phyloP scores from a whole-genome alignment of 2,797 vertebrate species.

The Manis crassicaudata region DNA sequence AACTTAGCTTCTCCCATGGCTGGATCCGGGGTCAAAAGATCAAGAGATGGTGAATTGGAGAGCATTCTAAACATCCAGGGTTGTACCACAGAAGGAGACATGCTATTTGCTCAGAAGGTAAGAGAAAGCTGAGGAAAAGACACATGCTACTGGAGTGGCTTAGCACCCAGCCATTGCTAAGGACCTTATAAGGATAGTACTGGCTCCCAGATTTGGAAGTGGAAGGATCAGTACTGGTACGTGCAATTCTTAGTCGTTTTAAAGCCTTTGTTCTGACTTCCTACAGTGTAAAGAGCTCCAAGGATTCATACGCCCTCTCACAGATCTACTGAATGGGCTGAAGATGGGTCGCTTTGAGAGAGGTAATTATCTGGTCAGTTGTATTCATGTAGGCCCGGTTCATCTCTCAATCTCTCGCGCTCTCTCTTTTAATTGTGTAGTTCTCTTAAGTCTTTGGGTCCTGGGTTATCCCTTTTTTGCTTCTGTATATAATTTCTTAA shows the following conservation, averaged over 20 bases:
- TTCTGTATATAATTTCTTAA: conserved; percentile 26
- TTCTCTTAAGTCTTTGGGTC: neutral
- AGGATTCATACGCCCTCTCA: conserved; percentile 92
- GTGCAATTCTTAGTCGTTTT: neutral
- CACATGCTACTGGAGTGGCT: neutral
- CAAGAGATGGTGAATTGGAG: conserved; percentile 64
- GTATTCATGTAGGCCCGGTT: neutral
- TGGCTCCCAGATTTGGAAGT: neutral
- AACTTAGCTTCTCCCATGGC: conserved; percentile 33
- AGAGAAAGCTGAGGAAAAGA: conserved; percentile 30
- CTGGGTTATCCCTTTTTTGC: neutral
- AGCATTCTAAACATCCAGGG: neutral
- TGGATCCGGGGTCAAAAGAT: conserved; percentile 68
- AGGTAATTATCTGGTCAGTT: conserved; percentile 83
- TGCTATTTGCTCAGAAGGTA: conserved; percentile 94
- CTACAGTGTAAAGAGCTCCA: conserved; percentile 94
- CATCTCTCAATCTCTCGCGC: neutral
- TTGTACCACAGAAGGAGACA: conserved; percentile 88
- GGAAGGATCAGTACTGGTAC: neutral
- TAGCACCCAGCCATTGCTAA: neutral
- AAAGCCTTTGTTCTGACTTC: neutral
- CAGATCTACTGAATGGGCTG: conserved; percentile 92
- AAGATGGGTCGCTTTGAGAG: conserved; percentile 93
- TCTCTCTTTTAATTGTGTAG: neutral
- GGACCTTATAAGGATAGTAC: neutral